phyloP scores from a whole-genome alignment of 2,113 vertebrate species.

The Tursiops truncatus region DNA sequence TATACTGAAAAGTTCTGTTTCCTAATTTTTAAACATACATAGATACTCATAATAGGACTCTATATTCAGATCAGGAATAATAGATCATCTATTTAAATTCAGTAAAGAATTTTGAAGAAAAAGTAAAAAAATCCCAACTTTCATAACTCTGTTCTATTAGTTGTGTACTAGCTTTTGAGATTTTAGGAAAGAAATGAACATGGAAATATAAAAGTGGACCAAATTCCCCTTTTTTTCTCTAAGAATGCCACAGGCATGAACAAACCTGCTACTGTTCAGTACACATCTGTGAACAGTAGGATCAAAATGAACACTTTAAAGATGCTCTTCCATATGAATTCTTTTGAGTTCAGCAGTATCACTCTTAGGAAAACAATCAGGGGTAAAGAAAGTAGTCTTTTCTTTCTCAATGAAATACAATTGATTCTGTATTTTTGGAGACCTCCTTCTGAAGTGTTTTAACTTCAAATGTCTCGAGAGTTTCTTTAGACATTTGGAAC shows the following conservation, averaged over 20 bases:
- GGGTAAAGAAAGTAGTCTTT: slow-evolving; percentile 57
- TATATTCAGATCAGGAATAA: slow-evolving; percentile 3
- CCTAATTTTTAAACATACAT: not conserved
- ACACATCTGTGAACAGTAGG: slow-evolving; percentile 69
- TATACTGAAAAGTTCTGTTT: not conserved
- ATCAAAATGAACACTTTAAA: slow-evolving; percentile 70
- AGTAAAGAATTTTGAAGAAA: slow-evolving; percentile 1
- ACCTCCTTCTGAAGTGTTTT: slow-evolving; percentile 46
- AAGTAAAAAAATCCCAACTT: not conserved
- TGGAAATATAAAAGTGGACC: slow-evolving; percentile 74
- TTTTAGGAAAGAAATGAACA: slow-evolving; percentile 63
- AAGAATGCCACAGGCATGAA: slow-evolving; percentile 65
- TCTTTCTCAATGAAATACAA: slow-evolving; percentile 37
- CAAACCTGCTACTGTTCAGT: slow-evolving; percentile 73
- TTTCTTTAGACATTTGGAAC: slow-evolving; percentile 56
- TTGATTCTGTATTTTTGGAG: slow-evolving; percentile 61
- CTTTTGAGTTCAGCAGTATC: slow-evolving; percentile 18
- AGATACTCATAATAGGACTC: not conserved
- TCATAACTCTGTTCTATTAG: slow-evolving; percentile 63
- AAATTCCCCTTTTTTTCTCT: slow-evolving; percentile 71
- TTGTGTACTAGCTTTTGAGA: slow-evolving; percentile 76
- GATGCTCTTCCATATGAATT: slow-evolving; percentile 58
- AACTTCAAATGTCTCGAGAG: slow-evolving; percentile 53
- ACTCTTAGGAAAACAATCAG: slow-evolving; percentile 72
- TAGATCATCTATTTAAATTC: not conserved